Evolutionary conservation across 2,113 vertebrate genomes (phyloP), one percentile per base, ranked within the genome.

Genomic region (Corvus hawaiiensis): DNA sequence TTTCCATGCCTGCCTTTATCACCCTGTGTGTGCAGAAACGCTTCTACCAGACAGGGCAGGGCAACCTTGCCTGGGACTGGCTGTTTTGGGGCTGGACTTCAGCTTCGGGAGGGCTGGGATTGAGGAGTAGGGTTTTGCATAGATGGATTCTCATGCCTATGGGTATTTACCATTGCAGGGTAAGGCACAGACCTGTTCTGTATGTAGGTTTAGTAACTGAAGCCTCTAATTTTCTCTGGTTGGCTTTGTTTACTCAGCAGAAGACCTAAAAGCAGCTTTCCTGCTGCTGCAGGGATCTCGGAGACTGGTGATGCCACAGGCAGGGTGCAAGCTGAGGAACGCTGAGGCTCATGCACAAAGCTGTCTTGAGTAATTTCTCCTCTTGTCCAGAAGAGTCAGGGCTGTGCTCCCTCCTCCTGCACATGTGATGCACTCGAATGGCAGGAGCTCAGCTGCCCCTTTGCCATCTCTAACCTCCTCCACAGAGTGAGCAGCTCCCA

Each of bases 171-270:
- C 51, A 32, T 39, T 44, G 39, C 51, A 63, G 49, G 8, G 23
- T 79, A 66, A 90, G 51, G 58, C 63, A 85, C 37, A 71, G 78
- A 84, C 48, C 55, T 52, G 27, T 32, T 69, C 62, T 63, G 0
- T 15, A 6, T 13, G 64, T n/a, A 52, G 39, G 18, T 73, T 77
- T 80, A 61, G 72, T 33, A 61, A 56, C 19, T 67, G 79, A 91
- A 93, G 59, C 76, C 18, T 90, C 89, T 86, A 8, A 51, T 75
- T 89, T 93, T 71, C 56, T 80, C 76, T 78, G 51, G 20, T 91
- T 90, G 43, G 27, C 84, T 87, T 96, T 94, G 52, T 93, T 94
- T 94, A 90, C 83, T 75, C 86, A 93, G 86, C 72, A 84, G 76
- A 92, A 94, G 82, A 80, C 79, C 73, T 84, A 71, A 84, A 90